A percentile compares a stretch with the other conserved stretches of the same genome.
Conservation (phyloP, 2,888 invertebrate species). For the Morpho helenor region DNA sequence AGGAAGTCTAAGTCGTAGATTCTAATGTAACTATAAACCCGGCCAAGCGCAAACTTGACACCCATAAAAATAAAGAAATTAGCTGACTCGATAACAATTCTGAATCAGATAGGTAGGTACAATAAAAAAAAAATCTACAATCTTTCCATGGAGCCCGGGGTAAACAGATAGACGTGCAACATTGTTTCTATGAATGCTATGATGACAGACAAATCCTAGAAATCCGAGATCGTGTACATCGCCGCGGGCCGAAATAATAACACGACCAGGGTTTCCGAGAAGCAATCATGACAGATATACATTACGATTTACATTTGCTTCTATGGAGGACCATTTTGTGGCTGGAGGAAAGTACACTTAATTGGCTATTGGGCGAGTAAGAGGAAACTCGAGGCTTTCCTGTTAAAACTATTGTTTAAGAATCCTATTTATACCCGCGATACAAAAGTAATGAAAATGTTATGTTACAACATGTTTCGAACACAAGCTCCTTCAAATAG, state of each 20-base stretch:
- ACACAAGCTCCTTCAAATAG: too few relatives aligned
- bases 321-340: conserved; percentile 6
- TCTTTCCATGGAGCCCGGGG: background rate
- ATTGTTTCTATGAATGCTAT: conserved; percentile 20
- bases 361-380: background rate
- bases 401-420: too few relatives aligned
- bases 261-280: conserved; percentile 18
- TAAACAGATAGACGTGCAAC: conserved; percentile 9
- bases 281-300: conserved; percentile 18
- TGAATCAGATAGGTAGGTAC: conserved; percentile 1
- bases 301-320: conserved; percentile 16
- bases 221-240: conserved; percentile 17
- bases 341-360: background rate
- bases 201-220: conserved; percentile 21
- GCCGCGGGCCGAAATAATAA: conserved; percentile 23
- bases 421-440: too few relatives aligned
- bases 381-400: too few relatives aligned
- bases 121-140: background rate
- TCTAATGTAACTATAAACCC: too few relatives aligned
- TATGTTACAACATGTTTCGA: too few relatives aligned
- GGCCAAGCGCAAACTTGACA: too few relatives aligned
- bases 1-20: too few relatives aligned
- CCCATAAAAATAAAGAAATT: too few relatives aligned
- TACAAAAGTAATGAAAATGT: too few relatives aligned
- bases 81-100: background rate